Evolutionary conservation across 2,113 vertebrate genomes (phyloP).

Genomic region (Sturnira hondurensis): DNA sequence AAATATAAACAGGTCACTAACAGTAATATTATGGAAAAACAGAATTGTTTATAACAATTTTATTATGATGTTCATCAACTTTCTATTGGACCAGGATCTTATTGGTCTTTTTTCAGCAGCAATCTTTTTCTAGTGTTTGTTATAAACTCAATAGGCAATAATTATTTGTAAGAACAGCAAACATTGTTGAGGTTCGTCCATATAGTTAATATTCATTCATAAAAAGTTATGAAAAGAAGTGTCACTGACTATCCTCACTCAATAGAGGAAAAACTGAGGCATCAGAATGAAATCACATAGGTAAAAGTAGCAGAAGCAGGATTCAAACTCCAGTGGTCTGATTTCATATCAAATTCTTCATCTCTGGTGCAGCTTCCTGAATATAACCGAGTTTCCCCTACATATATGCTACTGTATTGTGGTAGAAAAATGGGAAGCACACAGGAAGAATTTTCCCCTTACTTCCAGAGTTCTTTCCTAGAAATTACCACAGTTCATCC

Average conservation of each 20-base stretch:
- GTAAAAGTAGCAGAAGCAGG: not conserved
- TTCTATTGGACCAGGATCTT: not conserved
- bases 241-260: not conserved
- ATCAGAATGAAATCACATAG: not conserved
- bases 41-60: not conserved
- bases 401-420: not conserved
- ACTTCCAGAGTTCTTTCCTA: not conserved
- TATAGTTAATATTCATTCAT: not conserved
- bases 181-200: not conserved
- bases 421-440: not conserved
- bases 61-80: not conserved
- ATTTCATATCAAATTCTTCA: not conserved
- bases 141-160: not conserved
- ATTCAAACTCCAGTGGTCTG: not conserved
- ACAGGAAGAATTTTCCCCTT: not conserved
- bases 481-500: not conserved
- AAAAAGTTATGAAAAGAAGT: too few species aligned
- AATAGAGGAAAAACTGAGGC: not conserved
- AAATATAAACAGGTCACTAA: not conserved
- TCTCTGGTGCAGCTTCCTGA: not conserved
- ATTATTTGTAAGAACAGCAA: not conserved
- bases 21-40: accelerated
- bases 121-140: not conserved
- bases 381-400: not conserved
- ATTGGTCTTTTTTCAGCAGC: not conserved